These are phyloP conservation scores for Taenioides sp. DNA, from an alignment of 2,797 vertebrate genomes.

Conservation along the genomic window DNA sequence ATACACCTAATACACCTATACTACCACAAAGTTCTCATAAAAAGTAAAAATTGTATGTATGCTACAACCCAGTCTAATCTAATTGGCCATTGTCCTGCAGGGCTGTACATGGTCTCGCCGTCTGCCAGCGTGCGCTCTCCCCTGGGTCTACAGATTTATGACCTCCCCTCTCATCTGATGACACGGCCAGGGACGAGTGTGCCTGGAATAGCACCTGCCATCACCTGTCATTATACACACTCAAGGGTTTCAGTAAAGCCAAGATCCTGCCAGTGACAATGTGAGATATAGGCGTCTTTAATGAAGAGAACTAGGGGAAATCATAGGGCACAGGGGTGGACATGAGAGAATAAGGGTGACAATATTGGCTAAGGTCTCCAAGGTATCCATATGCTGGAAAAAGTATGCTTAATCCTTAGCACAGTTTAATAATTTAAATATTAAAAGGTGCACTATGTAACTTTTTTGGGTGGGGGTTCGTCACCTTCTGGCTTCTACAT, in stretches of 20 bases:
- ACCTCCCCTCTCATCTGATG: constrained; percentile 47
- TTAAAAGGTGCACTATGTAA: background rate
- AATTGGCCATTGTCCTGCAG: constrained; percentile 47
- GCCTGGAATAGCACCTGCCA: constrained; percentile 47
- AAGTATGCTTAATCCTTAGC: background rate
- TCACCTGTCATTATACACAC: constrained; percentile 48
- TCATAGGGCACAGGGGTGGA: constrained; percentile 19
- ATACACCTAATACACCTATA: too few relatives aligned
- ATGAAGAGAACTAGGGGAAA: constrained; percentile 38
- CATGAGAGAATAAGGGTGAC: constrained; percentile 5
- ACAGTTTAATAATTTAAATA: background rate
- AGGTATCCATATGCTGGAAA: background rate
- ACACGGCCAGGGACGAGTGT: constrained; percentile 32
- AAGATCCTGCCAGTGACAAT: constrained; percentile 41
- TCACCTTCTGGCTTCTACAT: too few relatives aligned
- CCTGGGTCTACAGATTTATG: constrained; percentile 35
- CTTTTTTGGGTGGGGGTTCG: too few relatives aligned
- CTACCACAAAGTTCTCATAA: background rate
- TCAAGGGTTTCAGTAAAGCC: constrained; percentile 38
- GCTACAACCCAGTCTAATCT: constrained; percentile 19
- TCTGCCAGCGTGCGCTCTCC: constrained; percentile 30
- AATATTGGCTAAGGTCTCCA: background rate
- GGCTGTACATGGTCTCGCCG: constrained; percentile 28
- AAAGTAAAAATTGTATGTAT: background rate
- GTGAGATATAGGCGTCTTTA: constrained; percentile 37